Base-by-base conservation (phyloP, 2,888 invertebrate species). In the Salticus scenicus region DNA sequence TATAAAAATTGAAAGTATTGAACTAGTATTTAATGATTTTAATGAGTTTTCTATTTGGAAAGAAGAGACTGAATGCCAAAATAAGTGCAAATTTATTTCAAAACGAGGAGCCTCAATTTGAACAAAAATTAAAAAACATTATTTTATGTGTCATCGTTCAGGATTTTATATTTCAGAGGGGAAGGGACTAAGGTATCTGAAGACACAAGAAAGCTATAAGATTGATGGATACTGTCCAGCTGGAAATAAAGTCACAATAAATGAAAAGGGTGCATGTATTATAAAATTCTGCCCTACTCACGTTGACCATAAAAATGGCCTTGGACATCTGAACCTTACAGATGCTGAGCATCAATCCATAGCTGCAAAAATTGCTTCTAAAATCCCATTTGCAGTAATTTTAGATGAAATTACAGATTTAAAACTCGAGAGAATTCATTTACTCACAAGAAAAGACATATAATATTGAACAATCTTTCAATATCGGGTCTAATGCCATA, bases 401-500 rank as follows among this genome's bases (percentile, higher is more conserved):
- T 41, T 79, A 30, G 31, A 79, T 63, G 31, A 63, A 42, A 28
- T 78, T 27, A 28, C 41, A 1, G 14, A 31, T 30, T 14, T n/a
- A 5, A 17, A 20, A 24, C 0, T 67, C 1, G 20, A 78, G 37
- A 41, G 70, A 30, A 63, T 71, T 2, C 71, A 71, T 28, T 28
- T 71, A 1, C 7, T 78, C 7, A 78, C 63, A 8, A 41, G 12
- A 28, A 70, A 78, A n/a, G 41, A 64, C 8, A 14, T 12, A 63
- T 17, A 79, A 79, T n/a, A 79, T 71, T 71, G 71, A 79, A 42
- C 37, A 10, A 1, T 14, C 14, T 20, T 71, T 41, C 14, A 64
- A 64, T n/a, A 41, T 71, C 12, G 14, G 30, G 4, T 71, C 42
- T 0, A 17, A 8, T 1, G 41, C 0, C 0, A 14, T 41, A 1